Base-by-base conservation (phyloP, 2,888 invertebrate genomes). In the Eurytoma californica region DNA sequence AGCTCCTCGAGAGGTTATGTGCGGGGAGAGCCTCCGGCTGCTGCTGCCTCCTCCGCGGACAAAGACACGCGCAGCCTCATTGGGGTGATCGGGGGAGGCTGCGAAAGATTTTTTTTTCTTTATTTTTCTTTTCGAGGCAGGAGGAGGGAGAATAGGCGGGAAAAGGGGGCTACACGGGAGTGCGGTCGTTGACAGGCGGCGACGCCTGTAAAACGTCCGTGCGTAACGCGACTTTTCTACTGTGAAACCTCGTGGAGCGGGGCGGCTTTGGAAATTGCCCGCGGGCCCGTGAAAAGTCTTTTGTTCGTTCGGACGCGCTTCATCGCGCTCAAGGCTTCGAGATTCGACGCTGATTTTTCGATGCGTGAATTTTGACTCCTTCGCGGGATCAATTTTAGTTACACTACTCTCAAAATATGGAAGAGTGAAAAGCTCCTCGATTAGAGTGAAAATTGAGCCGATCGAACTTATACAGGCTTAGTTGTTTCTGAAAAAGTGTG, bases 211-310 rank as follows among this genome's bases (percentile, higher is more conserved):
- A 77, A 30, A 77, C 65, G 74, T 80, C 80, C 30, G 80, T 80
- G 67, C 80, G 76, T 76, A 80, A 80, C 80, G 80, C 61, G 80
- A 80, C 80, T 80, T 80, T 80, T 80, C 80, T 80, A 80, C 80
- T 80, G 66, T 39, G 63, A 49, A 57, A 47, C 57, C 49, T 58
- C 24, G 66, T 28, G 51, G 30, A 2, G 55, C 58, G 47, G 60
- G 39, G 57, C 49, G 24, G 24, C 13, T 20, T 55, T 55, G n/a
- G 61, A 20, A 63, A 63, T 63, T 72, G 51, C n/a, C 13, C 20
- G 49, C 12, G 24, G 9, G 7, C 2, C 18, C 16, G 18, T 55
- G 55, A 55, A n/a, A 55, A 18, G 55, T 39, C 39, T 55, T 55
- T 55, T n/a, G n/a, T 55, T 55, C 55, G 18, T 16, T 3, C 55